Conservation (phyloP, 2,797 vertebrate species). For the Dendrocincla fuliginosa region DNA sequence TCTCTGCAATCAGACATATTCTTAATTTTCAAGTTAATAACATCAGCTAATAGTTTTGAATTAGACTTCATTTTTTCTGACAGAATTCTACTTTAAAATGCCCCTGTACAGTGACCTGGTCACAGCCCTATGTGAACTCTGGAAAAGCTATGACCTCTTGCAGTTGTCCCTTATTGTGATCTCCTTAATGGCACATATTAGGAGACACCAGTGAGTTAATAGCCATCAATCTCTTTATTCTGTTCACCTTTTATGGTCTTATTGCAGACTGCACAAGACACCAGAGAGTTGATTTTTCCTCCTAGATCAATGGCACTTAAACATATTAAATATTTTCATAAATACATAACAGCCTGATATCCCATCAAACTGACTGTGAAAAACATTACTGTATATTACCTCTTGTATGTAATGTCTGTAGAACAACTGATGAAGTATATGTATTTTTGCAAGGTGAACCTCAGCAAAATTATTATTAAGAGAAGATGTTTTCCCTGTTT, state of each 20-base stretch:
- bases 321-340: not conserved
- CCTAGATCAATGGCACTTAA: not conserved
- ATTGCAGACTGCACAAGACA: not conserved
- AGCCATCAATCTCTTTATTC: not conserved
- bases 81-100: not conserved
- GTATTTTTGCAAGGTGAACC: not conserved
- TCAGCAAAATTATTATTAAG: not conserved
- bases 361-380: not conserved
- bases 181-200: not conserved
- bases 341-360: not conserved
- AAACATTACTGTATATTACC: not conserved
- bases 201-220: not conserved
- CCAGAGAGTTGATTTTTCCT: not conserved
- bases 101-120: not conserved
- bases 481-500: not conserved
- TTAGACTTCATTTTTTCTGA: not conserved
- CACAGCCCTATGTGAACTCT: not conserved
- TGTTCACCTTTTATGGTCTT: not conserved
- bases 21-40: not conserved
- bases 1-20: not conserved
- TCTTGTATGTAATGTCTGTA: not conserved
- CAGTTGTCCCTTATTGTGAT: not conserved
- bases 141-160: not conserved
- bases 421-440: not conserved
- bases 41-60: not conserved